Percentiles rank a stretch among this genome's conserved stretches.
Evolutionary conservation across 2,113 vertebrate genomes (phyloP).

Genomic region (Morphnarchus princeps): DNA sequence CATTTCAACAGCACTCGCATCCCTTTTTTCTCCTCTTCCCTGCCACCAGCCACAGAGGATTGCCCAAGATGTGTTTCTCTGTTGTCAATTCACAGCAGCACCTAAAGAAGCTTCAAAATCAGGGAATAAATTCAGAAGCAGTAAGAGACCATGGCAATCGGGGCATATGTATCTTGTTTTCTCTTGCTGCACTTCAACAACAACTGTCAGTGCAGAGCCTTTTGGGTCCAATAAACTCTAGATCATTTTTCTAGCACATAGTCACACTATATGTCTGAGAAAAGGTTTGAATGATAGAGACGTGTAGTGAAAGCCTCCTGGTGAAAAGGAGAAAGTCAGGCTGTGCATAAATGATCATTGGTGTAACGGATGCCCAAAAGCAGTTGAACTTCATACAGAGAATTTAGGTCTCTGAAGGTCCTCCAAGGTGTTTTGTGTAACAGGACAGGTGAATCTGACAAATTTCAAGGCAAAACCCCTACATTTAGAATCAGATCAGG

Average conservation of each 20-base stretch:
- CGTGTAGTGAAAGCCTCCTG: neutral
- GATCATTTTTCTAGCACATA: neutral
- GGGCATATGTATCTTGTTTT: neutral
- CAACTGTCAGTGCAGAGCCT: neutral
- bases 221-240: neutral
- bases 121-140: neutral
- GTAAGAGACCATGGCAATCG: neutral
- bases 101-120: neutral
- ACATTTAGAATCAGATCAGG: neutral
- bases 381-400: neutral
- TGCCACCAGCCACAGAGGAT: neutral
- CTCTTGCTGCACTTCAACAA: neutral
- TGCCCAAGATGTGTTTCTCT: neutral
- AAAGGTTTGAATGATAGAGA: neutral
- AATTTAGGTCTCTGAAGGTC: neutral
- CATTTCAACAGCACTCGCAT: neutral
- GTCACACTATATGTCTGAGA: neutral
- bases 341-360: neutral
- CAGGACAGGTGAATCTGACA: neutral
- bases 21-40: neutral
- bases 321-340: neutral
- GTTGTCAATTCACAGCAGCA: neutral
- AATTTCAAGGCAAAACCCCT: neutral
- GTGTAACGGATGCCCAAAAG: neutral
- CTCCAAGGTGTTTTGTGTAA: neutral